Evolutionary conservation across 2,113 vertebrate species (phyloP), one percentile per base, ranked within the genome.

Genomic region (Elaphurus davidianus): DNA sequence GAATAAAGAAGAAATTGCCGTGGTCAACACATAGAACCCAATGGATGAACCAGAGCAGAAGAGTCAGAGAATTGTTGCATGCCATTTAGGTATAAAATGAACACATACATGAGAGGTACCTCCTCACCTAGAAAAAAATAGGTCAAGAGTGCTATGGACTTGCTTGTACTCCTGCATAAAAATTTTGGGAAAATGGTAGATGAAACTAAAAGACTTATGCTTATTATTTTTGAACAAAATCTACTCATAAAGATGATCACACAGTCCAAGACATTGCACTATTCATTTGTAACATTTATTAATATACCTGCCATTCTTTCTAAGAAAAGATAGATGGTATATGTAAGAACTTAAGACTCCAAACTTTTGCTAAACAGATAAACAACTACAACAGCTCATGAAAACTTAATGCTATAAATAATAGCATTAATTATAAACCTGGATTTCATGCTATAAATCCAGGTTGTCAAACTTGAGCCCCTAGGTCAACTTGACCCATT

Each of bases 171-270:
- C 15, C 4, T 74, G 36, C 25, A 47, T 28, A 15, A 30, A 62
- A 78, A n/a, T 1, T 14, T n/a, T 17, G 11, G 19, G 15, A 10
- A 81, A 81, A 71, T 19, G n/a, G n/a, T 23, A 71, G 9, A 36
- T 36, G 3, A 57, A 89, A 67, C 57, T 25, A 76, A 90, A 71
- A 86, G 25, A 2, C 36, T 91, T 16, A 25, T 23, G 27, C 19
- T 89, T 62, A 55, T 90, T 25, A 40, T 57, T 54, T 91, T 33
- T 25, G 36, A 92, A 55, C 6, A 84, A 93, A 91, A 84, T 64
- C 0, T 5, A 54, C 23, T 90, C 19, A 7, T 40, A 59, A 50
- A 62, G 21, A 81, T 30, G 27, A 23, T 91, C 40, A n/a, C 27
- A 30, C 36, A 7, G 47, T 33, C 40, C 57, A 30, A 50, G 10